phyloP scores from a whole-genome alignment of 2,888 invertebrate species.

The Tiphia femorata region DNA sequence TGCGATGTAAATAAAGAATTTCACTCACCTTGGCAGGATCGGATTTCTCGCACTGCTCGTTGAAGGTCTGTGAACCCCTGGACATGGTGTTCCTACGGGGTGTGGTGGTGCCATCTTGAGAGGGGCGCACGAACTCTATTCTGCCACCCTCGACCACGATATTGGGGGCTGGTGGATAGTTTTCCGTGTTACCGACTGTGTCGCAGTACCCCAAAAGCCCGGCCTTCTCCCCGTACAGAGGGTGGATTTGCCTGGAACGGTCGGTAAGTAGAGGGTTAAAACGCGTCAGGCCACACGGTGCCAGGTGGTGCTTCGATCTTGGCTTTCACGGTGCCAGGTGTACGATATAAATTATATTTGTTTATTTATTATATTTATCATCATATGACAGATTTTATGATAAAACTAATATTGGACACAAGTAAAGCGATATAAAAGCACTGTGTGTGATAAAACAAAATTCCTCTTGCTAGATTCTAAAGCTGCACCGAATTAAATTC shows the following conservation, averaged over 20 bases:
- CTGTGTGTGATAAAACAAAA: too few relatives aligned
- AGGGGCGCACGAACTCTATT: conserved; percentile 70
- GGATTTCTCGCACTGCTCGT: conserved; percentile 59
- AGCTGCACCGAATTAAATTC: too few relatives aligned
- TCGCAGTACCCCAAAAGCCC: conserved; percentile 66
- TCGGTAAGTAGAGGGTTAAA: conserved; percentile 43
- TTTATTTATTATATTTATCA: too few relatives aligned
- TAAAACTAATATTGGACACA: too few relatives aligned
- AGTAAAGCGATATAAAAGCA: too few relatives aligned
- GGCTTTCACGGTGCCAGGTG: too few relatives aligned
- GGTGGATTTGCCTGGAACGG: conserved; percentile 68
- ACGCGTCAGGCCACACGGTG: too few relatives aligned
- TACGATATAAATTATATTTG: too few relatives aligned
- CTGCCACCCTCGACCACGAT: conserved; percentile 71
- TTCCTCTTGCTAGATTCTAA: too few relatives aligned
- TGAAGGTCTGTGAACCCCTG: conserved; percentile 59
- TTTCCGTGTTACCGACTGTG: conserved; percentile 63
- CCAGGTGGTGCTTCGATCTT: too few relatives aligned
- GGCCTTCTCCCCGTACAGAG: conserved; percentile 67
- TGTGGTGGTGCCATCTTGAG: conserved; percentile 63
- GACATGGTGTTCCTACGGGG: conserved; percentile 56
- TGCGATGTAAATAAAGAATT: too few relatives aligned
- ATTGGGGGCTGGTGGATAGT: conserved; percentile 68
- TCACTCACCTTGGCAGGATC: conserved; percentile 64
- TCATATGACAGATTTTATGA: too few relatives aligned